Evolutionary conservation across 1,140 invertebrate genomes (phyloP).

Genomic region (Paramacrobiotus metropolitanus): DNA sequence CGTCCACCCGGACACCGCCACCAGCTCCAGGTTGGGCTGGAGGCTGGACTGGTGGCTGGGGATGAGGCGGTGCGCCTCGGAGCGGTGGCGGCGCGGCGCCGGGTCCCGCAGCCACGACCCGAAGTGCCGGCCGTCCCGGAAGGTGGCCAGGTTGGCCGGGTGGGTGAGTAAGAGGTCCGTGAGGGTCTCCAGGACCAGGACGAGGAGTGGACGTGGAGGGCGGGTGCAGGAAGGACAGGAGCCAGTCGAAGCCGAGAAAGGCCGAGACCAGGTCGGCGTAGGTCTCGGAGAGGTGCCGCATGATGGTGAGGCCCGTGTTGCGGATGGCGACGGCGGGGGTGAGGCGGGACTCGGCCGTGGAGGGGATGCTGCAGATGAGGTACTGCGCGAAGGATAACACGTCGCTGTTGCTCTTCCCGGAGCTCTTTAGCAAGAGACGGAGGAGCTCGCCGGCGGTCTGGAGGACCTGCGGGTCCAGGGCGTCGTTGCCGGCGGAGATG

Average conservation of each 20-base stretch:
- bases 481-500: neutral
- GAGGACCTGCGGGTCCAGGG: neutral
- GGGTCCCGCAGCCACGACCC: slow-evolving; percentile 78
- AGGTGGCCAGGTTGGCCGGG: slow-evolving; percentile 33
- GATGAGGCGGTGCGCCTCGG: slow-evolving; percentile 32
- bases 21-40: slow-evolving; percentile 26
- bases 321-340: neutral
- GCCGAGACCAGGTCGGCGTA: neutral
- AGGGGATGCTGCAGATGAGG: neutral
- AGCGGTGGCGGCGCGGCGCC: slow-evolving; percentile 45
- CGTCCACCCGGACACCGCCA: neutral
- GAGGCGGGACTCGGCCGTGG: neutral
- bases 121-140: slow-evolving; percentile 61
- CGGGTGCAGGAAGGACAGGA: slow-evolving; percentile 70
- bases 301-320: neutral
- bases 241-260: slow-evolving; percentile 82
- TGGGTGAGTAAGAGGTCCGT: slow-evolving; percentile 53
- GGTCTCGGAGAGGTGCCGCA: neutral
- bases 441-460: neutral
- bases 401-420: neutral
- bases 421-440: neutral
- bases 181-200: slow-evolving; percentile 62
- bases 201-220: slow-evolving; percentile 68
- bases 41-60: slow-evolving; percentile 6
- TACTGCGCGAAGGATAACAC: neutral